Base-by-base conservation (phyloP, 2,113 vertebrate genomes). In the Gnathonemus echidnorhynchus region DNA sequence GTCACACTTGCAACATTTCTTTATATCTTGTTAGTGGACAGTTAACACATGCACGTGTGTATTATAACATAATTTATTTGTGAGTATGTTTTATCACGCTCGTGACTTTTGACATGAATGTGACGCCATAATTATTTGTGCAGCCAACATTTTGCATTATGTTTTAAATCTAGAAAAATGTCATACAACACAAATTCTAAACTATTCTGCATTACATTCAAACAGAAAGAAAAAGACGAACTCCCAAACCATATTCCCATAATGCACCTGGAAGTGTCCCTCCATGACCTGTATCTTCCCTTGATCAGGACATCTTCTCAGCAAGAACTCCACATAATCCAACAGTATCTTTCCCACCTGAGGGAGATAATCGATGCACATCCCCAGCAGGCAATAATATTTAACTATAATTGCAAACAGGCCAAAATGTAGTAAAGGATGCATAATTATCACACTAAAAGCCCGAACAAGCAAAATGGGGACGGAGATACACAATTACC, bases 271-370 rank as follows among this genome's bases (percentile, higher is more conserved):
- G 17, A 88, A 90, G 53, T 89, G 74, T 35, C 90, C 39, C 74
- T 86, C 91, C 91, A 90, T 88, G 45, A 90, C 77, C 74, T 90
- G 87, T 27, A 90, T 31, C 66, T 88, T 90, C 31, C 89, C 91
- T 50, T 88, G 86, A 27, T 83, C 89, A 90, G 91, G 89, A 53
- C 91, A 90, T 9, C 90, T 90, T 42, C 53, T 85, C 49, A 90
- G 53, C 35, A 77, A 88, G 21, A 88, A 13, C 15, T 86, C 74
- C n/a, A 90, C 39, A 66, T 89, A 90, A 31, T 39, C 42, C 87
- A 90, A 42, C 17, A 90, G 17, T 58, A 90, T n/a, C 21, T 90
- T 77, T 85, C 42, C 45, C 87, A 86, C 80, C 90, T 90, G 39
- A 56, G 42, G 50, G 58, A 85, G n/a, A 90, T 15, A 46, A 27